Percentiles rank a stretch among this genome's conserved stretches.
Conservation (phyloP, 2,888 invertebrate species). For the Himalopsyche kuldschensis region DNA sequence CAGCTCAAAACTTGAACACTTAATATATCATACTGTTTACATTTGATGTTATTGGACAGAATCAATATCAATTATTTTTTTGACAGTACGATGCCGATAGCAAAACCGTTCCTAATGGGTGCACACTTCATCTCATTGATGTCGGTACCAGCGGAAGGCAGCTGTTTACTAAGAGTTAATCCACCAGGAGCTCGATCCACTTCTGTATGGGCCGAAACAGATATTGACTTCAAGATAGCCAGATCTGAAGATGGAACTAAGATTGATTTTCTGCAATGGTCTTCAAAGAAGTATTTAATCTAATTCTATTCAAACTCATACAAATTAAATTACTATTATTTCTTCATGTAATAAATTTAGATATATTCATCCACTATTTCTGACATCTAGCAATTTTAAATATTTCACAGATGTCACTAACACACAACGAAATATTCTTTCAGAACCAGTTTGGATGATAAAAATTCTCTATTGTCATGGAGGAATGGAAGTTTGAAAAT, state of each 20-base stretch:
- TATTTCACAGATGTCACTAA: no score
- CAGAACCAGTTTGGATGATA: neutral
- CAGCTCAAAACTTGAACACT: no score
- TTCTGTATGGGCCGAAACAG: conserved; percentile 2
- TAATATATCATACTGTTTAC: no score
- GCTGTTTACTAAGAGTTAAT: conserved; percentile 46
- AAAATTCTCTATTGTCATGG: neutral
- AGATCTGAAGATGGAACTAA: neutral
- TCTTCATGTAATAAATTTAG: no score
- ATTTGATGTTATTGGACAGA: no score
- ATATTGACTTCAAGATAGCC: neutral
- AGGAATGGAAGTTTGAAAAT: neutral
- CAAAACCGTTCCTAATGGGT: conserved; percentile 48
- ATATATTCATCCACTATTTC: no score
- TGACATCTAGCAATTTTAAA: no score
- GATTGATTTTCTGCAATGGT: neutral
- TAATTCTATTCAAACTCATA: neutral
- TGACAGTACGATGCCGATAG: conserved; percentile 47
- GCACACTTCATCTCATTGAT: conserved; percentile 50
- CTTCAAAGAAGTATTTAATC: neutral
- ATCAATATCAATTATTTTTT: neutral
- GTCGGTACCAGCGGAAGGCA: conserved; percentile 48
- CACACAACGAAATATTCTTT: neutral
- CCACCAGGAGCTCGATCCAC: conserved; percentile 28
- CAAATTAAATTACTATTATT: no score